Evolutionary conservation across 2,113 vertebrate species (phyloP).

Genomic region (Aythya baeri): DNA sequence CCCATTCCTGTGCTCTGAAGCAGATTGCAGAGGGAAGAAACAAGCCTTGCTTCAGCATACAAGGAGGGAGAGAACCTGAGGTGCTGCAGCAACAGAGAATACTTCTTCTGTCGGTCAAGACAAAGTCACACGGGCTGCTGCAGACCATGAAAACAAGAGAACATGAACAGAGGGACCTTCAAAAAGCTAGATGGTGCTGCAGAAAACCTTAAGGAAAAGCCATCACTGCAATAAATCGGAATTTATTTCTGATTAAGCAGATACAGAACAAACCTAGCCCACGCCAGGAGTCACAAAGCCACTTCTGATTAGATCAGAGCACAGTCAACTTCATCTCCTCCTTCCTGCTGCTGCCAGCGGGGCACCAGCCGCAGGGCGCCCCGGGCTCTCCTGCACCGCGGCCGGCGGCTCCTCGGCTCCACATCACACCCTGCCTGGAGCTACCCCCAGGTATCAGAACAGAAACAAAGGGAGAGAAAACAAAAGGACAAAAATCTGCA

Average conservation of each 20-base stretch:
- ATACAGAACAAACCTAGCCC: not conserved
- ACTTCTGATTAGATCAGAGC: not conserved
- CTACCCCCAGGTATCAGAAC: not conserved
- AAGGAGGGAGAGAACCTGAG: not conserved
- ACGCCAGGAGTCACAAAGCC: not conserved
- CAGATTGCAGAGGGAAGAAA: not conserved
- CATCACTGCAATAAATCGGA: not conserved
- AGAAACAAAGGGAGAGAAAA: not conserved
- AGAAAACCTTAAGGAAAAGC: not conserved
- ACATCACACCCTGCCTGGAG: conserved; percentile 17
- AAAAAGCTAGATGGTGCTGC: not conserved
- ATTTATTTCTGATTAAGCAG: not conserved
- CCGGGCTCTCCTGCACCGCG: not conserved
- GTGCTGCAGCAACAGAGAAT: not conserved
- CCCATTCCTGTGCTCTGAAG: not conserved
- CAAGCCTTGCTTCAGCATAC: rapidly evolving
- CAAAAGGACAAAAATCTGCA: not conserved
- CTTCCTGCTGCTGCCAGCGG: no score
- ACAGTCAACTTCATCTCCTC: not conserved
- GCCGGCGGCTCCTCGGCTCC: not conserved
- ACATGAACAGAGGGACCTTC: not conserved
- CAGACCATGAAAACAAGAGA: not conserved
- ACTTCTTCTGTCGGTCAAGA: rapidly evolving
- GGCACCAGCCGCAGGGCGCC: not conserved
- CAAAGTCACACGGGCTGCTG: not conserved